Base-by-base conservation (phyloP, 2,888 invertebrate species). In the Magallana nippona region DNA sequence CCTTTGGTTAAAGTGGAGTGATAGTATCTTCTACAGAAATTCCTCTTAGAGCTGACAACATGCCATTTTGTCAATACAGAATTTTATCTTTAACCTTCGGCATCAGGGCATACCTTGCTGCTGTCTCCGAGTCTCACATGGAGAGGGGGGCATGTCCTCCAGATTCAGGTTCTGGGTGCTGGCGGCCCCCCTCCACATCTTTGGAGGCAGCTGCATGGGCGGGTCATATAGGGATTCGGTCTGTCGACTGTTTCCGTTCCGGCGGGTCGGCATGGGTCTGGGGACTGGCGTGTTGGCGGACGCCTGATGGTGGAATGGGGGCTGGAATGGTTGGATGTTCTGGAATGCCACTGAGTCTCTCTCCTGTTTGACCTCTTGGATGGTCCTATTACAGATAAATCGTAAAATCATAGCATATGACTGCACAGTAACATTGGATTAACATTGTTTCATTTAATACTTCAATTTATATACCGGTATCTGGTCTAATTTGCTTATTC, bases 321-420 rank as follows among this genome's bases (percentile, higher is more conserved):
- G 63, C 63, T 63, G 63, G 63, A 63, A 63, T 63, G 63, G 63
- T 63, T 63, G 63, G 22, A 63, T 63, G 27, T 63, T 63, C 27
- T 63, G 63, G 63, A 63, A 63, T 27, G 63, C 13, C 11, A 63
- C 32, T 1, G 79, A 79, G 55, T 57, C 79, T 22, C 79, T 56
- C 22, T 79, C 79, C 19, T 56, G 56, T 1, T 56, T 56, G 10
- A 79, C 79, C 22, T 79, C 79, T 17, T 55, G 22, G 15, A 79
- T 79, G 27, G 56, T 56, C 57, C 79, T 79, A 13, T 15, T 15
- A 56, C 13, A n/a, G 27, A 71, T 22, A 60, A 10, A n/a, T 60
- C 3, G 0, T 60, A 17, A 60, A 60, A 44, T 44, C 44, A 44
- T 44, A 44, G 44, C 44, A 44, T 44, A 8, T 44, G 44, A 44